Conservation (phyloP, 2,797 vertebrate genomes). For the Labroides dimidiatus region DNA sequence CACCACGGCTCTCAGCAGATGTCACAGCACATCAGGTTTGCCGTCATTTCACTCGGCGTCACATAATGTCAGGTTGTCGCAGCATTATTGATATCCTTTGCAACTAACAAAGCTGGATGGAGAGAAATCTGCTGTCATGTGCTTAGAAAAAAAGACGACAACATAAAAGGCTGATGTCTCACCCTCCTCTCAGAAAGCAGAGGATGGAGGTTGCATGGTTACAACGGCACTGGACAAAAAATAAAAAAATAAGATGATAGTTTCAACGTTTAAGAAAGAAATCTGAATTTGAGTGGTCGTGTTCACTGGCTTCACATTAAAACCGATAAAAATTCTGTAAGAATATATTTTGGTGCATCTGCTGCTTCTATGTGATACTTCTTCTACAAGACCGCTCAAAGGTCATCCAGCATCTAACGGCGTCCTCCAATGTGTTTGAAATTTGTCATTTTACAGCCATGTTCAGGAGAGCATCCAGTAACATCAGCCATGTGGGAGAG, state of each 20-base stretch:
- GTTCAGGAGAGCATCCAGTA: not conserved
- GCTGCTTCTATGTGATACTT: too few relatives aligned
- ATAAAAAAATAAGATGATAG: not conserved
- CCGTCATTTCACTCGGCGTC: slow-evolving; percentile 47
- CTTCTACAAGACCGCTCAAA: not conserved
- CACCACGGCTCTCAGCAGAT: slow-evolving; percentile 40
- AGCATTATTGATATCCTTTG: slow-evolving; percentile 44
- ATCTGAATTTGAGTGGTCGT: not conserved
- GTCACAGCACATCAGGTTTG: slow-evolving; percentile 41
- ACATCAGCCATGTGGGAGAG: not conserved
- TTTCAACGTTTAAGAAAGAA: not conserved
- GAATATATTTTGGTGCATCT: too few relatives aligned
- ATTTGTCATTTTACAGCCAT: not conserved
- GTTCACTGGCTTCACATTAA: too few relatives aligned
- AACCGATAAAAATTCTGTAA: too few relatives aligned
- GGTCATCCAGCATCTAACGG: not conserved
- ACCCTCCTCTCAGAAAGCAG: slow-evolving; percentile 18
- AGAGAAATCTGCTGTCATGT: slow-evolving; percentile 26
- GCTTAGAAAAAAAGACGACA: slow-evolving; percentile 1
- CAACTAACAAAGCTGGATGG: slow-evolving; percentile 18
- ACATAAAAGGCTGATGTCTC: slow-evolving; percentile 6
- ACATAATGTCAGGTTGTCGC: slow-evolving; percentile 56
- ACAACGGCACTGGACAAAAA: not conserved
- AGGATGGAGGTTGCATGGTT: not conserved
- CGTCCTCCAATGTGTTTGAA: not conserved